Percentiles rank a stretch among this genome's conserved stretches.
phyloP scores from a whole-genome alignment of 2,113 vertebrate species.

The Prunella fulvescens region DNA sequence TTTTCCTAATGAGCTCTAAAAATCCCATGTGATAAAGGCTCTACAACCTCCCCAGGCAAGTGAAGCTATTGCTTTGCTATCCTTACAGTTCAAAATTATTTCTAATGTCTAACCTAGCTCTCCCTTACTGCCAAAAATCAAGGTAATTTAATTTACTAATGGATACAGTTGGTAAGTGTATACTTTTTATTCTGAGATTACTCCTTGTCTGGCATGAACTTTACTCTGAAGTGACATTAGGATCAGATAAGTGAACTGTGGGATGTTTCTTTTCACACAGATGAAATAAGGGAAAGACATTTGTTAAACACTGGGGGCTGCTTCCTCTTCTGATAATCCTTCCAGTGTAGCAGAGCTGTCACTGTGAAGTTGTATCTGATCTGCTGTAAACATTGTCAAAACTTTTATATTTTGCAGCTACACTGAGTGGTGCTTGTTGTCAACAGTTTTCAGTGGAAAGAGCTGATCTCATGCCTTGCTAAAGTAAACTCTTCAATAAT shows the following conservation, averaged over 20 bases:
- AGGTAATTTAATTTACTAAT: conserved; percentile 54
- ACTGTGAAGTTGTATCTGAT: not conserved
- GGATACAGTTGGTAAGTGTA: conserved; percentile 18
- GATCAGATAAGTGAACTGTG: conserved; percentile 42
- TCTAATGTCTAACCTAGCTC: conserved; percentile 21
- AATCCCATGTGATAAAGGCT: not conserved
- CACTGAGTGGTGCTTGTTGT: not conserved
- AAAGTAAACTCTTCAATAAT: conserved; percentile 24
- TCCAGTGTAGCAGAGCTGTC: not conserved
- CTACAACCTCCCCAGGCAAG: not conserved
- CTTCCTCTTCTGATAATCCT: not conserved
- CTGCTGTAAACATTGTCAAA: conserved; percentile 25
- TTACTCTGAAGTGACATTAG: conserved; percentile 38
- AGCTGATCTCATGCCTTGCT: not conserved
- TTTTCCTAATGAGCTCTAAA: conserved; percentile 31
- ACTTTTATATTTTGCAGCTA: conserved; percentile 10
- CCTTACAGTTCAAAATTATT: not conserved
- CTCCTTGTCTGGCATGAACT: conserved; percentile 28
- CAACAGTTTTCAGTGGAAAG: conserved; percentile 6
- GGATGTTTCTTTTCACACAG: conserved; percentile 45
- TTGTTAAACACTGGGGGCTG: not conserved
- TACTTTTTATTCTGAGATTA: conserved; percentile 35
- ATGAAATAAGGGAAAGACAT: conserved; percentile 2
- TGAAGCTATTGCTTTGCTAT: conserved; percentile 24
- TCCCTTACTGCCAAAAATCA: conserved; percentile 49